These are phyloP conservation scores for Coenonympha glycerion DNA, from an alignment of 2,888 invertebrate species.

Conservation along the genomic window DNA sequence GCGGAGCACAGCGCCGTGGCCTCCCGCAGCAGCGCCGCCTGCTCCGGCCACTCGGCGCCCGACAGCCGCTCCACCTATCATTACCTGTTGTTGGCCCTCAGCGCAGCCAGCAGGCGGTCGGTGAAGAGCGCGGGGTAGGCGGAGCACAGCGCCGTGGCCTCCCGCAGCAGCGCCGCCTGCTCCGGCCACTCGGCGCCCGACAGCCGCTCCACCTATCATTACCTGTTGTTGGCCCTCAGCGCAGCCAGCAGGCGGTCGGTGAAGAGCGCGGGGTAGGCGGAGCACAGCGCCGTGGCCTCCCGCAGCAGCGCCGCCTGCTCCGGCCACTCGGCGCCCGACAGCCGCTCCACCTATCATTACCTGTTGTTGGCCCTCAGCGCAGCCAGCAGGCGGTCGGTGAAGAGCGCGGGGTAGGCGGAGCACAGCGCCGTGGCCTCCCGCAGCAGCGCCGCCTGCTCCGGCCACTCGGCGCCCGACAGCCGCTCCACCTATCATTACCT, in stretches of 20 bases:
- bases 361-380: constrained; percentile 81
- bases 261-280: constrained; percentile 86
- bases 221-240: constrained; percentile 79
- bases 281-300: constrained; percentile 87
- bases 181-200: constrained; percentile 82
- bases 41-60: constrained; percentile 81
- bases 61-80: constrained; percentile 79
- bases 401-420: constrained; percentile 86
- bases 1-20: constrained; percentile 87
- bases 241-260: constrained; percentile 86
- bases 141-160: constrained; percentile 87
- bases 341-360: constrained; percentile 75
- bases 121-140: constrained; percentile 87
- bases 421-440: constrained; percentile 88
- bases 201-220: constrained; percentile 77
- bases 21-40: constrained; percentile 85
- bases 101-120: constrained; percentile 84
- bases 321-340: constrained; percentile 81
- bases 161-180: constrained; percentile 84
- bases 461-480: constrained; percentile 81
- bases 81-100: constrained; percentile 78
- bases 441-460: constrained; percentile 83
- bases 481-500: constrained; percentile 76
- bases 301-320: constrained; percentile 84
- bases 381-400: constrained; percentile 85